Evolutionary conservation across 2,888 invertebrate species (phyloP), one percentile per base, ranked within the genome.

Genomic region (Chrysolina americana): DNA sequence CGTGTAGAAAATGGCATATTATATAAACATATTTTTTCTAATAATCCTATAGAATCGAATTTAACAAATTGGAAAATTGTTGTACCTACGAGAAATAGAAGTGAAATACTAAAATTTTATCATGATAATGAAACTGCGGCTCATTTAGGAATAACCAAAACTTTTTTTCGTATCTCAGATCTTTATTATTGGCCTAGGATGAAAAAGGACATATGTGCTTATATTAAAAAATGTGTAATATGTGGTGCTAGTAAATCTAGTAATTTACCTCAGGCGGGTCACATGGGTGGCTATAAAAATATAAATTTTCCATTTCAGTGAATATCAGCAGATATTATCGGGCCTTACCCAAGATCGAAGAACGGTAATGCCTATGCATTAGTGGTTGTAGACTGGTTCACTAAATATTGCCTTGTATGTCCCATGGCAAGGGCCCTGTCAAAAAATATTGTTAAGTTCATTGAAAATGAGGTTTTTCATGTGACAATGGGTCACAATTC

Each of bases 321-420:
- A 17, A 41, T 79, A 19, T 78, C 75, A 4, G 68, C 59, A 17
- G 78, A 81, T 73, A 41, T 78, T 11, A 65, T 79, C 19, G 81
- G 78, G 17, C 78, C 79, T 9, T 74, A 81, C 44, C 75, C 78
- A 0, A 23, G 77, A 10, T 66, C 48, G 2, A 56, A 53, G 9
- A 28, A 66, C 13, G 62, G 66, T 11, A 71, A 71, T 28, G 15
- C 15, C 6, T 71, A 65, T 65, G 53, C 21, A 0, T 44, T 47
- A 19, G 65, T 71, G 8, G 44, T 65, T 10, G 21, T 65, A 8
- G 53, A 65, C 17, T 71, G 65, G 53, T 71, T 71, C 9, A 71
- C 65, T 2, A 70, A 70, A 70, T 70, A 63, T 21, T 8, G 23
- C 28, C 17, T 28, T 13, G 48, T 47, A 11, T 17, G 53, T 17